Percentiles rank a stretch among this genome's conserved stretches.
phyloP scores from a whole-genome alignment of 2,888 invertebrate genomes.

The Dastarcus helophoroides region DNA sequence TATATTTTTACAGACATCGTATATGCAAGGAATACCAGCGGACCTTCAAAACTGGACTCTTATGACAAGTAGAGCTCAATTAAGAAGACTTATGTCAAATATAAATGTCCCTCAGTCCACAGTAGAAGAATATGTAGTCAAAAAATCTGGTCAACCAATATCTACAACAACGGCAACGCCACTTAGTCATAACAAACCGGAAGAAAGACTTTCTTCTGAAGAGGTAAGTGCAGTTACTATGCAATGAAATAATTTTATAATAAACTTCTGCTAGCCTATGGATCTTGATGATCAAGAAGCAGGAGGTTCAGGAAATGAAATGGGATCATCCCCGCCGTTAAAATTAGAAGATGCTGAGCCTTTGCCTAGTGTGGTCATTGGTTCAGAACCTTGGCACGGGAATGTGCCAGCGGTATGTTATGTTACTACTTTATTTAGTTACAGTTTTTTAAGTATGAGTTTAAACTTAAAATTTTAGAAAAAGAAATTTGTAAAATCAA shows the following conservation, averaged over 20 bases:
- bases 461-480: no score
- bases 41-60: constrained; percentile 32
- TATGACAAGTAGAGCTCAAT: constrained; percentile 24
- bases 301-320: constrained; percentile 18
- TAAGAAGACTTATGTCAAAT: constrained; percentile 24
- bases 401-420: constrained; percentile 46
- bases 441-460: no score
- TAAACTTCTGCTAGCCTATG: constrained; percentile 27
- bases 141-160: constrained; percentile 18
- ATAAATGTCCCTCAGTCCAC: constrained; percentile 25
- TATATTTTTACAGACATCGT: constrained; percentile 21
- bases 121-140: constrained; percentile 30
- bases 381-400: constrained; percentile 50
- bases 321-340: constrained; percentile 15
- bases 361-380: constrained; percentile 42
- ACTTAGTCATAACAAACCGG: constrained; percentile 7
- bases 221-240: constrained; percentile 4
- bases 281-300: constrained; percentile 38
- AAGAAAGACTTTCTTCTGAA: no score
- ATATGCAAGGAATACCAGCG: constrained; percentile 27
- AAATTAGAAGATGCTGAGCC: constrained; percentile 30
- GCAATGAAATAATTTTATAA: not conserved
- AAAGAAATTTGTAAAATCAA: no score
- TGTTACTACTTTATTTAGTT: no score
- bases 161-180: constrained; percentile 9